Evolutionary conservation across 2,888 invertebrate genomes (phyloP).

Genomic region (Caenorhabditis wallacei): DNA sequence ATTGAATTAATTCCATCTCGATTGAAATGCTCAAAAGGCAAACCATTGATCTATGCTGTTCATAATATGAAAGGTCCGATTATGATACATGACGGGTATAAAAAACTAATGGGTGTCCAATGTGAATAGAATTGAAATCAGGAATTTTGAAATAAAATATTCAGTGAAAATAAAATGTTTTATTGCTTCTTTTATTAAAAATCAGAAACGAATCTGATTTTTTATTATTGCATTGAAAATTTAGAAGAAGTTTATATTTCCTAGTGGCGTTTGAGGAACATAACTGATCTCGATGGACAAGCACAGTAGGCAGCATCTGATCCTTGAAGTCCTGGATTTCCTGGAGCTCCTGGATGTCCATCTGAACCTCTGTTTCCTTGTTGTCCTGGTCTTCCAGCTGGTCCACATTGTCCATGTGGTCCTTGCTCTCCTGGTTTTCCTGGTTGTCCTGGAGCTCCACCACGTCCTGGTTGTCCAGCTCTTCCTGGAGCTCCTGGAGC

Average conservation of each 20-base stretch:
- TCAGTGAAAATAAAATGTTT: constrained; percentile 38
- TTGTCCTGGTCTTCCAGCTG: constrained; percentile 56
- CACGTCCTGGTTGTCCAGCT: constrained; percentile 67
- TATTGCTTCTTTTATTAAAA: constrained; percentile 22
- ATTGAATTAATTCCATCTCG: constrained; percentile 32
- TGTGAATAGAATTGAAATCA: constrained; percentile 21
- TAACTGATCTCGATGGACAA: constrained; percentile 54
- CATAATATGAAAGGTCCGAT: constrained; percentile 54
- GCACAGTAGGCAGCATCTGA: constrained; percentile 59
- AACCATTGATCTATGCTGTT: constrained; percentile 42
- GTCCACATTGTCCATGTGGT: constrained; percentile 51
- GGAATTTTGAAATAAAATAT: background rate
- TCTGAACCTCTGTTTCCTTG: constrained; percentile 66
- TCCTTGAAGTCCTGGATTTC: constrained; percentile 65
- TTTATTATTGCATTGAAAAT: constrained; percentile 30
- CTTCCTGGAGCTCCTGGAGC: constrained; percentile 62
- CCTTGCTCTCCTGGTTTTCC: constrained; percentile 65
- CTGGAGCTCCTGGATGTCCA: constrained; percentile 68
- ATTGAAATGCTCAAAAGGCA: constrained; percentile 37
- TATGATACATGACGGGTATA: constrained; percentile 52
- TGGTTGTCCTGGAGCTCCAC: constrained; percentile 70
- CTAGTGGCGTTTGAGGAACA: constrained; percentile 57
- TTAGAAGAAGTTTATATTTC: background rate
- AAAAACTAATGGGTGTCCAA: constrained; percentile 41
- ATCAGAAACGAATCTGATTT: constrained; percentile 19